These are phyloP conservation scores for Bombycilla garrulus DNA, from an alignment of 2,113 vertebrate species.

Conservation along the genomic window DNA sequence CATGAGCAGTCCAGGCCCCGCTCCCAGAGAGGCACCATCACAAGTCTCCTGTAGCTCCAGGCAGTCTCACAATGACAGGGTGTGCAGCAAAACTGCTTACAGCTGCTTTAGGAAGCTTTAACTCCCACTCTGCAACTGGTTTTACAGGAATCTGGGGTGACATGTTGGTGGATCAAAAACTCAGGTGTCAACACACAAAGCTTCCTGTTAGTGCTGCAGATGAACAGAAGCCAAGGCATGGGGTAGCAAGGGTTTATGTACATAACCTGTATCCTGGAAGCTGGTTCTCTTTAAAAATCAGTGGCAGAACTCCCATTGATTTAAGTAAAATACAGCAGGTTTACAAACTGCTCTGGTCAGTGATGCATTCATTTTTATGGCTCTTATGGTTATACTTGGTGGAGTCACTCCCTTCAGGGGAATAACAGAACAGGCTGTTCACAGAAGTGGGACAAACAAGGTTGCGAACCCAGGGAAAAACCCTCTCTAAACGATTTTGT, in stretches of 20 bases:
- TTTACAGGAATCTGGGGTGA: neutral
- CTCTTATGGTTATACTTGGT: rapidly evolving
- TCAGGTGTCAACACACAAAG: neutral
- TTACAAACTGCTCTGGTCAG: neutral
- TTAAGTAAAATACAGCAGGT: neutral
- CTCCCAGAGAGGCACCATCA: neutral
- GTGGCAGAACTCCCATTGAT: neutral
- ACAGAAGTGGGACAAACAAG: neutral
- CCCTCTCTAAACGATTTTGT: rapidly evolving
- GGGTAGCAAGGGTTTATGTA: neutral
- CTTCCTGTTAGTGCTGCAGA: neutral
- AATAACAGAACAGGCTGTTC: neutral
- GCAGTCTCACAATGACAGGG: neutral
- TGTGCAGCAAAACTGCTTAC: neutral
- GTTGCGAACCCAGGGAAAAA: neutral
- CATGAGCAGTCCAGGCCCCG: neutral
- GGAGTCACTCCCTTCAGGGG: neutral
- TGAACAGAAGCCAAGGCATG: neutral
- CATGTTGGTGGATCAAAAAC: neutral
- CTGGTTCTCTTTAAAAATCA: neutral
- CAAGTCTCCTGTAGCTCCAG: neutral
- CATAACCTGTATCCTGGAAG: neutral
- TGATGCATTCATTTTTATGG: neutral
- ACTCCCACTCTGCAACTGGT: neutral
- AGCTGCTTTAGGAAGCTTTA: neutral